These are phyloP conservation scores for Orthosia gracilis DNA, from an alignment of 2,888 invertebrate species.

Conservation along the genomic window DNA sequence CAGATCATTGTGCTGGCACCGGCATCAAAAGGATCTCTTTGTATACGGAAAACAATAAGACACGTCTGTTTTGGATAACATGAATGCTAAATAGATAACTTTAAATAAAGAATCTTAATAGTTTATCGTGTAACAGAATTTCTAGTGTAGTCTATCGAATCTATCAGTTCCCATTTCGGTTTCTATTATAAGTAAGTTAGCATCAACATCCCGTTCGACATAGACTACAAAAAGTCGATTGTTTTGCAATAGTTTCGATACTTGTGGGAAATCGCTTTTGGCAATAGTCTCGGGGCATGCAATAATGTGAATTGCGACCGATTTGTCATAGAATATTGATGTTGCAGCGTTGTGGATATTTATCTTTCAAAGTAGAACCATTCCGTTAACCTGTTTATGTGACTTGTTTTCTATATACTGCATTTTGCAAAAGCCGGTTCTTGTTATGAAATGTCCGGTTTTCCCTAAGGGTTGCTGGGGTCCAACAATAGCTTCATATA, in stretches of 20 bases:
- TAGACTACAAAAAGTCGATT: slow-evolving; percentile 63
- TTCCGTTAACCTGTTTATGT: slow-evolving; percentile 36
- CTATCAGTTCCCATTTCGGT: slow-evolving; percentile 53
- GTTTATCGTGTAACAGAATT: slow-evolving; percentile 63
- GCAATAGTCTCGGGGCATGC: slow-evolving; percentile 59
- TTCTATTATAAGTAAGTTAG: slow-evolving; percentile 57
- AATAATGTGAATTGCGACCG: slow-evolving; percentile 51
- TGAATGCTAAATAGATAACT: slow-evolving; percentile 69
- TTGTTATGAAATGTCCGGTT: background rate
- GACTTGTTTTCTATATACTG: background rate
- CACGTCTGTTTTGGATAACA: slow-evolving; percentile 74
- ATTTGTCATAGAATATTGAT: slow-evolving; percentile 58
- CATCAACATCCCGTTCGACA: slow-evolving; percentile 64
- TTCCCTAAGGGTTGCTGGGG: slow-evolving; percentile 18
- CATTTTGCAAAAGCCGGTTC: background rate
- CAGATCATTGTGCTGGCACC: slow-evolving; percentile 83
- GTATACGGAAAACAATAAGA: slow-evolving; percentile 85
- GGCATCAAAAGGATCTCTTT: slow-evolving; percentile 85
- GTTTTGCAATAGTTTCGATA: slow-evolving; percentile 69
- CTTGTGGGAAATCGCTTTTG: slow-evolving; percentile 67
- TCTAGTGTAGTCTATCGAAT: slow-evolving; percentile 55
- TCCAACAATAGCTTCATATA: slow-evolving; percentile 1
- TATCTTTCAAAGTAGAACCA: slow-evolving; percentile 28
- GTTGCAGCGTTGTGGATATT: slow-evolving; percentile 43
- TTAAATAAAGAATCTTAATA: slow-evolving; percentile 67